phyloP scores from a whole-genome alignment of 2,888 invertebrate genomes.

The Tuta absoluta region DNA sequence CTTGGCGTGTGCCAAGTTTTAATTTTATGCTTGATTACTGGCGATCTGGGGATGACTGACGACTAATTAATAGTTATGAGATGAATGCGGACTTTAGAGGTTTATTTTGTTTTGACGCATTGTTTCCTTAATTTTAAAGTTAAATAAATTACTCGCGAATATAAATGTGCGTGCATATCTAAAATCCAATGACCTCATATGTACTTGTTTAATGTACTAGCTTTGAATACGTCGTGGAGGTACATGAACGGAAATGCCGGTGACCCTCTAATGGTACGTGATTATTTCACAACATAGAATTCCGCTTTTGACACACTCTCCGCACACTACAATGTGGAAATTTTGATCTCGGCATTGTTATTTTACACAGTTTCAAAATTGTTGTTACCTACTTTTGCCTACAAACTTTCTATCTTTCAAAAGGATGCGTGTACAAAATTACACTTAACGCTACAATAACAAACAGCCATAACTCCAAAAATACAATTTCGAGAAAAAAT shows the following conservation, averaged over 20 bases:
- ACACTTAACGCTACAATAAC: neutral
- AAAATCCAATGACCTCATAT: no score
- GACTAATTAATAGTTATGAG: conserved; percentile 75
- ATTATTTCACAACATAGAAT: neutral
- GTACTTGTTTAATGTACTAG: no score
- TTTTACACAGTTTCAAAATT: neutral
- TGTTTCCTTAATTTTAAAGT: conserved; percentile 35
- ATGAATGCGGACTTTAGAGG: conserved; percentile 54
- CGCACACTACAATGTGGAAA: conserved; percentile 1
- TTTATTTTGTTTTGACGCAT: conserved; percentile 46
- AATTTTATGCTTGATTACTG: conserved; percentile 81
- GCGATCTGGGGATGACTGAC: conserved; percentile 61
- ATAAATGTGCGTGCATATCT: neutral
- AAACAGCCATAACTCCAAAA: conserved; percentile 5
- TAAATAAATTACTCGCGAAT: neutral
- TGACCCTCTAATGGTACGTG: neutral
- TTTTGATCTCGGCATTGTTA: neutral
- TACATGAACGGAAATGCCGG: neutral
- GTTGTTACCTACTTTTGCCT: neutral
- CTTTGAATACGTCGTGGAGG: neutral
- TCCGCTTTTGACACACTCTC: conserved; percentile 1
- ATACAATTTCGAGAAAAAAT: conserved; percentile 33
- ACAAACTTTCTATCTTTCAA: neutral
- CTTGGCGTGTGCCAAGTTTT: conserved; percentile 80
- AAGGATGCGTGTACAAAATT: neutral